Evolutionary conservation across 1,140 invertebrate species (phyloP), one percentile per base, ranked within the genome.

Genomic region (Cepaea nemoralis): DNA sequence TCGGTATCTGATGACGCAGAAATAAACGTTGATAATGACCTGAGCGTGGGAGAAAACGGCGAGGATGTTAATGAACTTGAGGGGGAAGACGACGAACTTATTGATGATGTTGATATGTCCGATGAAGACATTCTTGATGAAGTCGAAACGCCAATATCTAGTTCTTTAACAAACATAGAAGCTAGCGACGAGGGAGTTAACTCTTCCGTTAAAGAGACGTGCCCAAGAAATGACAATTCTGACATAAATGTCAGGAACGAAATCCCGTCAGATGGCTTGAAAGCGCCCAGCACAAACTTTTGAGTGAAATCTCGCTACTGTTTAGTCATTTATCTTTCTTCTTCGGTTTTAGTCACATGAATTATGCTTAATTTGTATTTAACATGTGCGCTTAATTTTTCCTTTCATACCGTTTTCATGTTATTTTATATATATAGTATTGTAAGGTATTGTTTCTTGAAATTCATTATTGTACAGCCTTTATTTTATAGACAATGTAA

Each of bases 21-120:
- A n/a, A 66, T 71, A 42, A 76, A 73, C 63, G 79, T 71, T 8
- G 76, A 67, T 24, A 77, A 81, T 59, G 75, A 82, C 70, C 82
- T 74, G 31, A 82, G 50, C 66, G 81, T 82, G 27, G 76, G 76
- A 27, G 84, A 84, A 16, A 83, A 77, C 55, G 85, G 83, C 5
- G 85, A 87, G 8, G 84, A 84, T 50, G 87, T 85, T 40, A 84
- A 85, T 55, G 86, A 84, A 8, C 81, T 84, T 12, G 81, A 83
- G 45, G 82, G 83, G 37, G 70, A 70, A 19, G 84, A 84, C 0
- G 80, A 83, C 35, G 82, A 85, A 55, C 48, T 83, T 40, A 55
- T 55, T 27, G 71, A 33, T n/a, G 37, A 59, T 42, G 77, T 59
- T 24, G 66, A 71, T 35, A 73, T 71, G 55, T 73, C 67, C 16